Evolutionary conservation across 2,888 invertebrate species (phyloP).

Genomic region (Automeris io): DNA sequence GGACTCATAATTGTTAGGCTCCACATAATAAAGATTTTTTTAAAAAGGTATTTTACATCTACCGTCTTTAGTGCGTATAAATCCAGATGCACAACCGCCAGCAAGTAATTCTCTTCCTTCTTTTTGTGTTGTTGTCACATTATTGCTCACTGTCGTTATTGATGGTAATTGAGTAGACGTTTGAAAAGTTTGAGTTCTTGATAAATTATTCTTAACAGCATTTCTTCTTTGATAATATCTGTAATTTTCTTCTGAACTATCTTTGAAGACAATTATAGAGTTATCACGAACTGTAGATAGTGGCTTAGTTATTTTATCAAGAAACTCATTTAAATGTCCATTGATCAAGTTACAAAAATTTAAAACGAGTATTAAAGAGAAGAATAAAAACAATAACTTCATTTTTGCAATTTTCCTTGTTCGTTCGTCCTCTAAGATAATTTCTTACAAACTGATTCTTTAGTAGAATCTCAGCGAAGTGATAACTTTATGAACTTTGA

Average conservation of each 20-base stretch:
- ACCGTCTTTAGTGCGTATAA: conserved; percentile 45
- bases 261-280: conserved; percentile 21
- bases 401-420: conserved; percentile 22
- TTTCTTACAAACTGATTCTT: conserved; percentile 26
- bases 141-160: conserved; percentile 14
- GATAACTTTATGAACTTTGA: conserved; percentile 37
- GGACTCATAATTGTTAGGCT: too few species aligned
- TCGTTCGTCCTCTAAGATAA: conserved; percentile 19
- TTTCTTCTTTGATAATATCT: conserved; percentile 5
- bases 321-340: conserved; percentile 29
- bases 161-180: conserved; percentile 12
- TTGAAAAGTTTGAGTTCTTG: conserved; percentile 7
- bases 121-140: conserved; percentile 18
- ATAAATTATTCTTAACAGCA: background rate
- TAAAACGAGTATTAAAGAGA: conserved; percentile 26
- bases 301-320: conserved; percentile 28
- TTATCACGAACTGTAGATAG: conserved; percentile 28
- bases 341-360: conserved; percentile 21
- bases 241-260: conserved; percentile 19
- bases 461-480: conserved; percentile 13
- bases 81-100: conserved; percentile 46
- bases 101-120: conserved; percentile 48
- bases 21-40: conserved; percentile 3
- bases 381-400: conserved; percentile 31
- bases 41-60: conserved; percentile 45